phyloP scores from a whole-genome alignment of 2,113 vertebrate species.

The Trogon melanurus region DNA sequence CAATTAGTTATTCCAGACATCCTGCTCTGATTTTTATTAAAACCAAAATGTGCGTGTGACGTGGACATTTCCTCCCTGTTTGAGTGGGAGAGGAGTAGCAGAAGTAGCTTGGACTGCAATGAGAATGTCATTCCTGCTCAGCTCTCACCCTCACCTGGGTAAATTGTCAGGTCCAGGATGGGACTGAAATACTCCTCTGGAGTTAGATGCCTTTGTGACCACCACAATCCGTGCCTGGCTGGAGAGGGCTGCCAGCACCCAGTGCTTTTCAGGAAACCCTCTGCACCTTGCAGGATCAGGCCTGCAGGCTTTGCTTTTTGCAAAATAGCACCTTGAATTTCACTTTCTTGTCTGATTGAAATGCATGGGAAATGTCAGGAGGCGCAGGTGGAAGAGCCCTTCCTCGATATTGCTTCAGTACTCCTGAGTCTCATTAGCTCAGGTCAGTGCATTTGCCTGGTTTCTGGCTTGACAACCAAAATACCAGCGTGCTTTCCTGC shows the following conservation, averaged over 20 bases:
- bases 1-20: background rate
- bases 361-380: background rate
- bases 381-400: background rate
- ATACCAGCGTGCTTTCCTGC: background rate
- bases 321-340: background rate
- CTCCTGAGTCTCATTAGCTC: background rate
- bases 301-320: background rate
- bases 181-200: background rate
- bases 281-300: background rate
- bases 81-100: background rate
- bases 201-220: background rate
- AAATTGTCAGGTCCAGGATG: background rate
- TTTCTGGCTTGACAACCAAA: background rate
- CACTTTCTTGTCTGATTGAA: background rate
- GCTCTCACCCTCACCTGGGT: background rate
- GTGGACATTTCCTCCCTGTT: background rate
- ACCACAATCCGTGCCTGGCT: background rate
- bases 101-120: rapidly evolving
- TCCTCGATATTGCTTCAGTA: rapidly evolving
- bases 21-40: background rate
- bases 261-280: rapidly evolving
- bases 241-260: background rate
- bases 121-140: background rate
- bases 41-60: background rate
- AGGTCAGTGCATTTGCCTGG: background rate